Conservation (phyloP, 1,140 invertebrate species). For the Callitettix versicolor region DNA sequence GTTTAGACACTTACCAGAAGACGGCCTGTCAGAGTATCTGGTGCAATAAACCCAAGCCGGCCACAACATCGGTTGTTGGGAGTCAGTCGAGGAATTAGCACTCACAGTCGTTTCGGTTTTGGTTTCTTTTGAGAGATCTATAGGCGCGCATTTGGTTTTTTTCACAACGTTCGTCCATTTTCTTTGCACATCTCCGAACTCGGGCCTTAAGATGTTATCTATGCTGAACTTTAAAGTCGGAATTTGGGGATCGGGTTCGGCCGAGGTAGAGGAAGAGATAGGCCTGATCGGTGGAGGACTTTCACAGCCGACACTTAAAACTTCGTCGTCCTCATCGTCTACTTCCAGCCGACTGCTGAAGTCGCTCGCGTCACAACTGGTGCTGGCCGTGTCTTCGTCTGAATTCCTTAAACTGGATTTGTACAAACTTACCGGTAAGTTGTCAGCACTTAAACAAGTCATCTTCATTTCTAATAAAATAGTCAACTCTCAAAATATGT, state of each 20-base stretch:
- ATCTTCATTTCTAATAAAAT: background rate
- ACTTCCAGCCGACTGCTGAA: conserved; percentile 1
- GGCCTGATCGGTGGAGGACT: conserved; percentile 9
- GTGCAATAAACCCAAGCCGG: conserved; percentile 90
- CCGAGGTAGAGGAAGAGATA: background rate
- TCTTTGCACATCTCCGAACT: conserved; percentile 39
- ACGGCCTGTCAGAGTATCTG: conserved; percentile 87
- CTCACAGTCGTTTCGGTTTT: background rate
- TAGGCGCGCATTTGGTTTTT: conserved; percentile 10
- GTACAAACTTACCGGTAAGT: background rate
- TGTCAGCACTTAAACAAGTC: background rate
- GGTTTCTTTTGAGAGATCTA: conserved; percentile 16
- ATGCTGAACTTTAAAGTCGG: conserved; percentile 41
- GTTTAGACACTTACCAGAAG: conserved; percentile 64
- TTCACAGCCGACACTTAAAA: conserved; percentile 19
- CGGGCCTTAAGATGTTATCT: conserved; percentile 48
- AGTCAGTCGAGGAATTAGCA: background rate
- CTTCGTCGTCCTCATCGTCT: conserved; percentile 16
- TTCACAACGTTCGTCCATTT: background rate
- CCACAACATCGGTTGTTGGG: conserved; percentile 36
- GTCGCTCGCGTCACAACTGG: conserved; percentile 2
- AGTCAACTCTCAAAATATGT: background rate
- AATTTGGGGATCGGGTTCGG: conserved; percentile 1
- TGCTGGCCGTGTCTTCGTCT: conserved; percentile 6
- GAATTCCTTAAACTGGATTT: background rate